Evolutionary conservation across 2,888 invertebrate species (phyloP), one percentile per base, ranked within the genome.

Genomic region (Dicranocentrus wangi): DNA sequence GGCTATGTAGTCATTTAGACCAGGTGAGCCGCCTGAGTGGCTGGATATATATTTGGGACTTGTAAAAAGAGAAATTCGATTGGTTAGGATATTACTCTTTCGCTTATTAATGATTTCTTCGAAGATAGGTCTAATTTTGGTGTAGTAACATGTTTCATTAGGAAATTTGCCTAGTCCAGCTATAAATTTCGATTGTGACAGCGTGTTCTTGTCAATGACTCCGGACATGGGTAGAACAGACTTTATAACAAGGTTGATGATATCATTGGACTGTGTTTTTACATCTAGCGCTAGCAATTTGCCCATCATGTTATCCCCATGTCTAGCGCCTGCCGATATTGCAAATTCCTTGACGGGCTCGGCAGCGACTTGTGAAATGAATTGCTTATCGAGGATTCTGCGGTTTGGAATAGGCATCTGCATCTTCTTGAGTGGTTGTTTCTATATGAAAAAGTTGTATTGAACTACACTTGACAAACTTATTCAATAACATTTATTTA

Each of bases 241-340:
- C 47, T 85, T 85, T 23, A 75, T 28, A 5, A 83, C 70, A 1
- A 76, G 42, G 21, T 66, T 17, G 1, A 63, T 17, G 2, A n/a
- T 65, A 2, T 65, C 39, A 2, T 73, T 78, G 13, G 58, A 21
- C 19, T 65, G 63, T 17, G 77, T 70, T 42, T 72, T 77, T 2
- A 81, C 55, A 13, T 39, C 39, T 7, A 83, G 15, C 0, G 73
- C 19, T 1, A 69, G 42, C 55, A 82, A 42, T 28, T 70, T 78
- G 1, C 70, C 79, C 43, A 73, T 75, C 10, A 79, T 70, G 28
- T 82, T 82, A 43, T 82, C 82, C 13, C 82, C 82, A 5, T 66
- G 43, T 25, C 82, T 73, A 3, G 82, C 39, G 0, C 84, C 84
- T 5, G 51, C 47, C 0, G 81, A 55, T 0, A 75, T 13, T 1